Conservation (phyloP, 2,888 invertebrate genomes). For the Blastobasis adustella region DNA sequence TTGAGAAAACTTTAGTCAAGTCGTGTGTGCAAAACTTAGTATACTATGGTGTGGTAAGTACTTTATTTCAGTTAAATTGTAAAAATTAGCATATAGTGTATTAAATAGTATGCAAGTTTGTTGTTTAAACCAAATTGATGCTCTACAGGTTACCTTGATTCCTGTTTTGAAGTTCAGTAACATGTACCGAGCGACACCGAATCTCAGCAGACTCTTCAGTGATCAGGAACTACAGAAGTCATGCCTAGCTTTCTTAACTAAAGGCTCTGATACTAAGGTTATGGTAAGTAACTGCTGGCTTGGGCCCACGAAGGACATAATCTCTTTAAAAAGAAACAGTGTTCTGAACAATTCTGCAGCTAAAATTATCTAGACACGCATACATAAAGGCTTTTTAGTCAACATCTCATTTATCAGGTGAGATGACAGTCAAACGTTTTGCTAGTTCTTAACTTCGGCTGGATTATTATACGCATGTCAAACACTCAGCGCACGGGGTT, state of each 20-base stretch:
- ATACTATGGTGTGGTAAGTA: conserved; percentile 80
- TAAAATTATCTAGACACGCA: no score
- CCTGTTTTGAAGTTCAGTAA: conserved; percentile 91
- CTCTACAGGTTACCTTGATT: conserved; percentile 77
- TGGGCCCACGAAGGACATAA: not conserved
- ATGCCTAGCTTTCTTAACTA: conserved; percentile 74
- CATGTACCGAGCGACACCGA: conserved; percentile 87
- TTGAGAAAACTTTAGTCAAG: conserved; percentile 95
- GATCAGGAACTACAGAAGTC: conserved; percentile 80
- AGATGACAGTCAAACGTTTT: no score
- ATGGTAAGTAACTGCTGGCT: conserved; percentile 28
- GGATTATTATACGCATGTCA: no score
- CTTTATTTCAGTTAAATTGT: not conserved
- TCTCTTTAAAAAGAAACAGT: no score
- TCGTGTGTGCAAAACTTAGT: conserved; percentile 94
- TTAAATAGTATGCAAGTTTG: not conserved
- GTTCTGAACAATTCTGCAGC: no score
- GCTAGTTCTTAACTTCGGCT: no score
- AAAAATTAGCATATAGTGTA: not conserved
- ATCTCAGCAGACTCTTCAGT: conserved; percentile 80
- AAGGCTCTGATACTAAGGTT: conserved; percentile 39
- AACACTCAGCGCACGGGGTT: no score
- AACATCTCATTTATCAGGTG: no score
- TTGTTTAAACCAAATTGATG: not conserved
- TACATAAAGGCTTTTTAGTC: no score